Evolutionary conservation across 2,888 invertebrate genomes (phyloP), one percentile per base, ranked within the genome.

Genomic region (Tipula vernalis): DNA sequence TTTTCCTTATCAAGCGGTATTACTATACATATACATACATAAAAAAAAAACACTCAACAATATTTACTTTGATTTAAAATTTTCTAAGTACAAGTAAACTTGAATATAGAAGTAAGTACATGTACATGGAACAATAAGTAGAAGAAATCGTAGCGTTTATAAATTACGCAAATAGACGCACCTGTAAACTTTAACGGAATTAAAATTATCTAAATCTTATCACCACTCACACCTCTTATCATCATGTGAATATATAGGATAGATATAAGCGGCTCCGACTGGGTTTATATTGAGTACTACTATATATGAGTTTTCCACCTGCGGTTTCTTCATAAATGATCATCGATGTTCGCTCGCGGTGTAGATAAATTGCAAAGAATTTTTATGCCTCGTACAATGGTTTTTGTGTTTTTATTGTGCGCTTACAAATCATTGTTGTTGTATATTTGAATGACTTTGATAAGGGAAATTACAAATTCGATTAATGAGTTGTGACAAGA

Each of bases 381-480:
- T 71, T 71, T 18, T 71, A 71, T 28, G 28, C 71, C 71, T 71
- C 18, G 28, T 8, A 71, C 18, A 71, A 28, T 71, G 51, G 5
- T 28, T 71, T 51, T 51, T 5, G 39, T 57, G 51, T 15, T 57
- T 57, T 57, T 57, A 57, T 57, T 57, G 51, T 57, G 15, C 5
- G 10, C 71, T 51, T 28, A 71, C 28, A 71, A 71, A 71, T 51
- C 8, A 51, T 71, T 71, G 71, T 18, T 71, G 71, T 71, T 71
- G 71, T 18, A 71, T 28, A 71, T 71, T 71, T 71, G 71, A 71
- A 71, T 71, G 71, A 71, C 71, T 71, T 71, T 71, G 71, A 71
- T 71, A 71, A 71, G 71, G 71, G 71, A 71, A 71, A 71, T 71
- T 71, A 71, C 71, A 71, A 71, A 71, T 71, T 71, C 71, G 71